These are phyloP conservation scores for Cheilosia vernalis DNA, from an alignment of 2,888 invertebrate species.

Conservation along the genomic window DNA sequence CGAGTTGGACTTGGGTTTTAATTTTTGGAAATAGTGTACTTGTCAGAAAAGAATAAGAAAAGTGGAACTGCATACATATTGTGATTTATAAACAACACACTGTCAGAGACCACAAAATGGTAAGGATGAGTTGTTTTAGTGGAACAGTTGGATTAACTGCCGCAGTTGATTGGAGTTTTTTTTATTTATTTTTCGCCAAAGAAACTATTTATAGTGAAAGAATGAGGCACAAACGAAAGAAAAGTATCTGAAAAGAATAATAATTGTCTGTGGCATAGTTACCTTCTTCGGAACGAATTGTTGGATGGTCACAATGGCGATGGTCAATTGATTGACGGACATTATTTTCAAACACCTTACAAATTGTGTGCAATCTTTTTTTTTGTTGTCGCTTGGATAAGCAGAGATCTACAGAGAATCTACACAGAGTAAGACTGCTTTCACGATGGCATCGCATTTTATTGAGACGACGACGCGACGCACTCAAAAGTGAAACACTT, in stretches of 20 bases:
- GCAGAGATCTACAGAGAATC: slow-evolving; percentile 10
- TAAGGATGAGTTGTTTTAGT: slow-evolving; percentile 42
- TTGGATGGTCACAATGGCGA: not conserved
- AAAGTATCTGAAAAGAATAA: slow-evolving; percentile 60
- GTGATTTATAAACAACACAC: slow-evolving; percentile 10
- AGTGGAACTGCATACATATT: not conserved
- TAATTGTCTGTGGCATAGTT: slow-evolving; percentile 68
- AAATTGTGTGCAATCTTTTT: slow-evolving; percentile 15
- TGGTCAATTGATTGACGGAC: not conserved
- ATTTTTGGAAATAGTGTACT: slow-evolving; percentile 5
- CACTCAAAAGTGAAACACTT: slow-evolving; percentile 48
- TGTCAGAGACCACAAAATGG: slow-evolving; percentile 31
- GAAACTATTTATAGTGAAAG: slow-evolving; percentile 19
- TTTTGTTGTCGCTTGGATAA: slow-evolving; percentile 16
- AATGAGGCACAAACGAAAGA: slow-evolving; percentile 35
- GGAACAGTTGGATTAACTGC: slow-evolving; percentile 7
- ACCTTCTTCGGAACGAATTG: slow-evolving; percentile 35
- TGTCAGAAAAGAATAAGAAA: too few relatives aligned
- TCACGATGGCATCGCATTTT: slow-evolving; percentile 13
- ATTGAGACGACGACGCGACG: not conserved
- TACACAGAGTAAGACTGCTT: slow-evolving; percentile 28
- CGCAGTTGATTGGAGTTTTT: slow-evolving; percentile 28
- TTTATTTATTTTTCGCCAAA: slow-evolving; percentile 12
- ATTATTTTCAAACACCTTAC: not conserved
- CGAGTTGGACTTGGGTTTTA: slow-evolving; percentile 10